Evolutionary conservation across 2,888 invertebrate species (phyloP).

Genomic region (Empis livida): DNA sequence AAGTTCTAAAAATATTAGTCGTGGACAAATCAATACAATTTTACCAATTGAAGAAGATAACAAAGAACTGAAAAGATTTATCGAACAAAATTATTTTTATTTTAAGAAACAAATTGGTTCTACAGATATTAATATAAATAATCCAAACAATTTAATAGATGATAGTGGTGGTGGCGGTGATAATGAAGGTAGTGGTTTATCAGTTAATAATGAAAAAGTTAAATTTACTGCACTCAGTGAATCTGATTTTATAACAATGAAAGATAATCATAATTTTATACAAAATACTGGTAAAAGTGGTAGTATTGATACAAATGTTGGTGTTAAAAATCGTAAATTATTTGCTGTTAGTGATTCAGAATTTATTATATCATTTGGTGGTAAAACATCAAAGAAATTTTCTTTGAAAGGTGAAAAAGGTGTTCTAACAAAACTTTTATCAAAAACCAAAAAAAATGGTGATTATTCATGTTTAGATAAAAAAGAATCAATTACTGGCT

Average conservation of each 20-base stretch:
- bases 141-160: neutral
- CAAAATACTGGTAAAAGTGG: neutral
- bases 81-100: conserved; percentile 35
- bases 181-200: neutral
- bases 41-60: conserved; percentile 34
- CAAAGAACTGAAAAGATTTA: conserved; percentile 34
- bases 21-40: conserved; percentile 17
- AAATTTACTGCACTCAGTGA: conserved; percentile 32
- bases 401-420: conserved; percentile 25
- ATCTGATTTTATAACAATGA: conserved; percentile 32
- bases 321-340: conserved; percentile 19
- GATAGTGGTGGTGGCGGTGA: neutral
- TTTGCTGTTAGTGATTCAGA: conserved; percentile 34
- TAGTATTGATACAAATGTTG: neutral
- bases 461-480: conserved; percentile 32
- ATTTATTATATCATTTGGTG: conserved; percentile 26
- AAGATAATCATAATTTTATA: conserved; percentile 11
- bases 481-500: conserved; percentile 21
- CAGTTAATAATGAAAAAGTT: conserved; percentile 13
- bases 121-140: neutral
- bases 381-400: conserved; percentile 13
- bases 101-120: conserved; percentile 26
- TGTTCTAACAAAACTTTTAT: conserved; percentile 28
- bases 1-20: conserved; percentile 14
- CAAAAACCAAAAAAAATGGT: conserved; percentile 32